A percentile compares a stretch with the other conserved stretches of the same genome.
These are phyloP conservation scores for Cactoblastis cactorum DNA, from an alignment of 2,888 invertebrate species.

Conservation along the genomic window DNA sequence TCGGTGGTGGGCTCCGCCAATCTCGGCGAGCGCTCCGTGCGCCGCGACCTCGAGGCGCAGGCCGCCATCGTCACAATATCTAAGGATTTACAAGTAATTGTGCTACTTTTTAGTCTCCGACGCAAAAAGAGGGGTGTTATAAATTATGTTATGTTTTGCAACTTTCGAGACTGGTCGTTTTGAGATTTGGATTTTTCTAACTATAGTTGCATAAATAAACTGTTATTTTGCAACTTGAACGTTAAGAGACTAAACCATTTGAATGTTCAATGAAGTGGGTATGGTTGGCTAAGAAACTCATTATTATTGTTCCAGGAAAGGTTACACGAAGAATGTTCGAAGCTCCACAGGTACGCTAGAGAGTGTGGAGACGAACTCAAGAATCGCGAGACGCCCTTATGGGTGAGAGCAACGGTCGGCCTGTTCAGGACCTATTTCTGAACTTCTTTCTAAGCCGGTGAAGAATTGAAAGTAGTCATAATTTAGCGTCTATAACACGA, in stretches of 20 bases:
- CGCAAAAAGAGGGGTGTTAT: too few relatives aligned
- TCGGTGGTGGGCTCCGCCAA: conserved; percentile 97
- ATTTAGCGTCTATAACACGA: not conserved
- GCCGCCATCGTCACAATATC: conserved; percentile 89
- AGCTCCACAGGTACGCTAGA: conserved; percentile 82
- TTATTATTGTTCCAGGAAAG: conserved; percentile 48
- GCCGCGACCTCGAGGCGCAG: conserved; percentile 96
- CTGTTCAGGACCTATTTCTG: conserved; percentile 88
- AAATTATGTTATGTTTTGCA: too few relatives aligned
- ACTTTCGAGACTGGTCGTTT: too few relatives aligned
- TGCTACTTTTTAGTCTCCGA: too few relatives aligned
- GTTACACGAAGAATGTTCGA: conserved; percentile 86
- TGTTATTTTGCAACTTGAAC: too few relatives aligned
- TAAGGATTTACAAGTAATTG: conserved; percentile 53
- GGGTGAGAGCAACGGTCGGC: conserved; percentile 87
- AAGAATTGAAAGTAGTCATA: not conserved
- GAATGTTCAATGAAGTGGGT: too few relatives aligned
- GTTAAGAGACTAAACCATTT: too few relatives aligned
- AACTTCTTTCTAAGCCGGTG: conserved; percentile 18
- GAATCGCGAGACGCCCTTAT: conserved; percentile 85
- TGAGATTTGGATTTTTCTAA: too few relatives aligned
- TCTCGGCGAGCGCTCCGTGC: conserved; percentile 94
- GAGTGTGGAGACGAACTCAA: conserved; percentile 83
- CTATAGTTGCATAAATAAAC: too few relatives aligned
- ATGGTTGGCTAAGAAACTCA: too few relatives aligned